Base-by-base conservation (phyloP, 2,113 vertebrate genomes). In the Baryphthengus martii region DNA sequence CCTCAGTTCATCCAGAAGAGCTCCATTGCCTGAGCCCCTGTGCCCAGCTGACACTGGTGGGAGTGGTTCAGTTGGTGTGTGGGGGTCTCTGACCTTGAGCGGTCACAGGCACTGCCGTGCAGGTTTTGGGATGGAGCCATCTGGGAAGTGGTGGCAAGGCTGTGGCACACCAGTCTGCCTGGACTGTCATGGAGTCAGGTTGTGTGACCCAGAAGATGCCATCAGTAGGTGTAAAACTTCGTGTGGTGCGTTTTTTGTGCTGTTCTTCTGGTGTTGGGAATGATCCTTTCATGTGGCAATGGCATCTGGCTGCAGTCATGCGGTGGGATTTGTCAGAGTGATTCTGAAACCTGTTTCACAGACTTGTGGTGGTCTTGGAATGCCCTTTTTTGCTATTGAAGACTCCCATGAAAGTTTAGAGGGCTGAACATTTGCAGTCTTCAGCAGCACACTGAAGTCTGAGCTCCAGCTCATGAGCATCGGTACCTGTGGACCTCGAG, bases 61-160 rank as follows among this genome's bases (percentile, higher is more conserved):
- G 45, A 50, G 10, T 23, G 0, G 0, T 40, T 55, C 26, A 7
- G 9, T 24, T 2, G 2, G 29, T 40, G 33, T 10, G 1, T 0
- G 7, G 65, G 47, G 39, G 39, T 50, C 55, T 39, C 37, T 39
- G 47, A 47, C 62, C 47, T n/a, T 71, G 37, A 17, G 66, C 20
- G 68, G 23, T 35, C 7, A 2, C 40, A 24, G 72, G 13, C 0
- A 0, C 28, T 61, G 85, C 70, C 49, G 6, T 9, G 17, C 50
- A 24, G 44, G 25, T n/a, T n/a, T 45, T 28, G 50, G 94, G 49
- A 28, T 72, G 79, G 79, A 88, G 33, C 50, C 7, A 10, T 14
- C 35, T 66, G 13, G 42, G 70, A 42, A 20, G 42, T 6, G 55
- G 31, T 66, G 42, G 80, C 39, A 8, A 55, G 52, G 62, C 49